Evolutionary conservation across 1,140 invertebrate genomes (phyloP).

Genomic region (Coboldia fuscipes): DNA sequence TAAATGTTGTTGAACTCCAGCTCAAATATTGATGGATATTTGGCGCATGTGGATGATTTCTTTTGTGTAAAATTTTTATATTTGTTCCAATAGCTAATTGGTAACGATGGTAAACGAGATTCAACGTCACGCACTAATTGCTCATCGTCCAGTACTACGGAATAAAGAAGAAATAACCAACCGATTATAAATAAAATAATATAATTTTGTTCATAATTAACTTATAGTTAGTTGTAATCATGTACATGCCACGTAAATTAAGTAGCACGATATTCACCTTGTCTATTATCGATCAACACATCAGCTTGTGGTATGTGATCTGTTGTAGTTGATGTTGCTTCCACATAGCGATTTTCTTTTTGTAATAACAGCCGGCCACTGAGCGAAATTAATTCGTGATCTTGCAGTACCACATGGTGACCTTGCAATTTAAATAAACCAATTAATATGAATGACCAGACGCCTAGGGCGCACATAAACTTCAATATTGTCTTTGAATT

Average conservation of each 20-base stretch:
- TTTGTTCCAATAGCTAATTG: conserved; percentile 62
- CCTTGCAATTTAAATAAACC: conserved; percentile 20
- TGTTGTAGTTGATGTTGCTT: conserved; percentile 18
- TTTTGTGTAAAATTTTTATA: conserved; percentile 39
- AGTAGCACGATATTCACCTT: conserved; percentile 9
- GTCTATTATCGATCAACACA: conserved; percentile 20
- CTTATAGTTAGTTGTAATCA: too few relatives aligned
- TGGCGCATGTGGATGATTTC: conserved; percentile 50
- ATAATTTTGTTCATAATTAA: not conserved
- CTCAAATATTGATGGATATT: conserved; percentile 67
- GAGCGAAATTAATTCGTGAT: conserved; percentile 11
- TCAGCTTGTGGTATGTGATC: conserved; percentile 19
- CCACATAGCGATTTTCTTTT: conserved; percentile 11
- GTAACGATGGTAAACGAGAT: conserved; percentile 51
- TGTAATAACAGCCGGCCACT: conserved; percentile 17
- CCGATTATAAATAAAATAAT: not conserved
- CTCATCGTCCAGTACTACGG: conserved; percentile 31
- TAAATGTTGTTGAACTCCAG: conserved; percentile 82
- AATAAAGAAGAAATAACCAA: not conserved
- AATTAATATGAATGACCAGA: conserved; percentile 21
- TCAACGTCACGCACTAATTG: conserved; percentile 55
- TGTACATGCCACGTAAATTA: too few relatives aligned
- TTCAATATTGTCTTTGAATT: conserved; percentile 19
- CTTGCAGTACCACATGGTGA: conserved; percentile 15
- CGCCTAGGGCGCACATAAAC: conserved; percentile 18